A percentile compares a stretch with the other conserved stretches of the same genome.
Conservation (phyloP, 2,888 invertebrate species). For the Crepidodera aurea region DNA sequence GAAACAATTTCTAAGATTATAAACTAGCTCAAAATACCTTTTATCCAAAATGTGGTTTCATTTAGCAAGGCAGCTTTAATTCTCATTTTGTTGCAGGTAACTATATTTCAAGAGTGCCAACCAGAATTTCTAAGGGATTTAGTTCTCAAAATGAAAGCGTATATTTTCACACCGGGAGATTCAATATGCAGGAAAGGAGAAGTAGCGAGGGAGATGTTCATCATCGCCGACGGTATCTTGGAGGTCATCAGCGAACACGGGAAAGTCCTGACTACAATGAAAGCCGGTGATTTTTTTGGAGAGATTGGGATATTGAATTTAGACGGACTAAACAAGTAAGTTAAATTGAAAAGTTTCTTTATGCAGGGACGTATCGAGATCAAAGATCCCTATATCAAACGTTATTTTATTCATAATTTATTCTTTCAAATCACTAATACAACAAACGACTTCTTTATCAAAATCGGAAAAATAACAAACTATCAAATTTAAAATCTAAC, state of each 20-base stretch:
- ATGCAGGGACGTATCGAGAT: not conserved
- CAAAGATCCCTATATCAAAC: too few species aligned
- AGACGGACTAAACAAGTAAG: conserved; percentile 93
- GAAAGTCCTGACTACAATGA: conserved; percentile 93
- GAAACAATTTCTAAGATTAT: too few species aligned
- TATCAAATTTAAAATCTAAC: too few species aligned
- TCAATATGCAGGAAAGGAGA: conserved; percentile 92
- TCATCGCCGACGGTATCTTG: conserved; percentile 95
- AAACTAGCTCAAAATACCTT: too few species aligned
- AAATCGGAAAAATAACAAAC: too few species aligned
- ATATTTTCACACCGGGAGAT: conserved; percentile 97
- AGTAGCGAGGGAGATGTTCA: conserved; percentile 96
- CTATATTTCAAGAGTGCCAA: conserved; percentile 96
- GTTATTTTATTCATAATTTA: too few species aligned
- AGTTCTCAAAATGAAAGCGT: conserved; percentile 97
- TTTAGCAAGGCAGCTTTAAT: too few species aligned
- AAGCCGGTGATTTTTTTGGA: conserved; percentile 96
- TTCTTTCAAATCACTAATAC: too few species aligned
- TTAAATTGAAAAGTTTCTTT: conserved; percentile 11
- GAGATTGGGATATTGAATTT: conserved; percentile 96
- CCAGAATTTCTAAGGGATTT: conserved; percentile 97
- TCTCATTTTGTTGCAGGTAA: conserved; percentile 74
- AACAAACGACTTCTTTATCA: too few species aligned
- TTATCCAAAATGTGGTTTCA: too few species aligned
- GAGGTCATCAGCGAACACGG: conserved; percentile 96